These are phyloP conservation scores for Nephrotoma appendiculata DNA, from an alignment of 2,888 invertebrate genomes.

Conservation along the genomic window DNA sequence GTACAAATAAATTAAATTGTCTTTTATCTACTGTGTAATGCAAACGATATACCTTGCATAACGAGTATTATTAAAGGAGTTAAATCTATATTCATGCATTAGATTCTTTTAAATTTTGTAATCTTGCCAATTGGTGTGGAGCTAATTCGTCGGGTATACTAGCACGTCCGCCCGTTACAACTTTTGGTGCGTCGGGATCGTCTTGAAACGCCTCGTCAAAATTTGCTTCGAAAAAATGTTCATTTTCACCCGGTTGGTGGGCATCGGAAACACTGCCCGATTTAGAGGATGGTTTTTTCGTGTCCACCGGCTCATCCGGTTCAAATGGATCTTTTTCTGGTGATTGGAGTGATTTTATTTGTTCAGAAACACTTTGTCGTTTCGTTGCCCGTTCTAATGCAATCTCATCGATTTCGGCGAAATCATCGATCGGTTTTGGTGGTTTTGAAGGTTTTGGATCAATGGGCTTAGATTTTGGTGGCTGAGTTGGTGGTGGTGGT, in stretches of 20 bases:
- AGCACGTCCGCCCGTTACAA: constrained; percentile 62
- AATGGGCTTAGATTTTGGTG: background rate
- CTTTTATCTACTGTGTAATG: background rate
- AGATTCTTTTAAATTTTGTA: constrained; percentile 80
- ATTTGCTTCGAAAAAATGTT: constrained; percentile 29
- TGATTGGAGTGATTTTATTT: background rate
- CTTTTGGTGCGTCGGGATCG: constrained; percentile 40
- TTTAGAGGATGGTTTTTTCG: background rate
- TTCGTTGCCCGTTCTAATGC: background rate
- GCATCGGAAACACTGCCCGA: background rate
- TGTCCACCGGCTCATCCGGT: background rate
- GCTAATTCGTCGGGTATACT: constrained; percentile 81
- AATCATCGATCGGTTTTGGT: background rate
- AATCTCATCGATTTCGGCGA: background rate
- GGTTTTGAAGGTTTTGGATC: background rate
- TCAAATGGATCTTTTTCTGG: background rate
- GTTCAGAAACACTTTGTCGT: background rate
- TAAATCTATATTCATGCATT: constrained; percentile 45
- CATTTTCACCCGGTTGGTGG: constrained; percentile 5
- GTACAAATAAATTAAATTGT: background rate
- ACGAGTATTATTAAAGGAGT: background rate
- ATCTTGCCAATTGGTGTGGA: constrained; percentile 72
- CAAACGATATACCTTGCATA: background rate
- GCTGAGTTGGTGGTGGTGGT: background rate
- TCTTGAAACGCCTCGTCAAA: constrained; percentile 35